Base-by-base conservation (phyloP, 2,888 invertebrate species). In the Mesochorus sp. region DNA sequence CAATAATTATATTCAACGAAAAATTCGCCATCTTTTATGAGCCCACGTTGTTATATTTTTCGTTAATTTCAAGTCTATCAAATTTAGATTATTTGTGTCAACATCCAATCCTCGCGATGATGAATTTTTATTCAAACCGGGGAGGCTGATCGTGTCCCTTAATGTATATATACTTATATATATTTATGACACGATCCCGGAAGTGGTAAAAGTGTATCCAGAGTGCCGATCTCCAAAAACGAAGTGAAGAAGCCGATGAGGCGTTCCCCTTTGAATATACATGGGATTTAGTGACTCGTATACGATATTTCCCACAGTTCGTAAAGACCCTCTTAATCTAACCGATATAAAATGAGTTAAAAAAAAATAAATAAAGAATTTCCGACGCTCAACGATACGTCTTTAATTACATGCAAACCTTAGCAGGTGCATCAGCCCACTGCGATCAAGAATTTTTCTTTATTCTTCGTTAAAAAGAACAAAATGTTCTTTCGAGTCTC, bases 351-450 rank as follows among this genome's bases (percentile, higher is more conserved):
- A 47, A 31, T n/a, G n/a, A n/a, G n/a, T n/a, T n/a, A 19, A 31
- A 5, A 8, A 24, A 61, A 28, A 44, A 44, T 14, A 26, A 39
- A 72, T 47, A 67, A 77, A 62, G 47, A 62, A 73, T 68, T 49
- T 19, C 64, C 24, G 37, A 28, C 67, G 64, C 47, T 53, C 42
- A 39, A 57, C 67, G 64, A 49, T 70, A 61, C 34, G 34, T 21
- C 28, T 73, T 73, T 78, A 78, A 78, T 78, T 78, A 78, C 64
- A 78, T 78, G 77, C 73, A 68, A 73, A 57, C 68, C 57, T 73
- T 73, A 31, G 77, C 77, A 78, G 77, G 77, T 78, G 77, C 64
- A 59, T n/a, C n/a, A n/a, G n/a, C 68, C 72, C 68, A 62, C 51
- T 70, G 51, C 68, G 51, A 51, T 62, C 42, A 34, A 51, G 57